phyloP scores from a whole-genome alignment of 2,888 invertebrate genomes.

The Arge pagana region DNA sequence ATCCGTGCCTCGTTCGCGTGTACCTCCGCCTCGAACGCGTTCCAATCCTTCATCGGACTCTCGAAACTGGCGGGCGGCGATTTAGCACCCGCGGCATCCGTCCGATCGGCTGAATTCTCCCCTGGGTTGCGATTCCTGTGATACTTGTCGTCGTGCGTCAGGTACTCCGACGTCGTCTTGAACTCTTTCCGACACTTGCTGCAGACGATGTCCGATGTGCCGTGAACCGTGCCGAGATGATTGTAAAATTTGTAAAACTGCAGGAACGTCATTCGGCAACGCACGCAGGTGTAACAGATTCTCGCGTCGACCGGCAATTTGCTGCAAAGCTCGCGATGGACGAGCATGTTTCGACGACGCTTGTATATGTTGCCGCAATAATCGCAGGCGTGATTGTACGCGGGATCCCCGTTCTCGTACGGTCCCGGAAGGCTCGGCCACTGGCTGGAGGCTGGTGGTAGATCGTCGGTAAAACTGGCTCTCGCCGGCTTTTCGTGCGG shows the following conservation, averaged over 20 bases:
- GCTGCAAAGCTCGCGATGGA: slow-evolving; percentile 46
- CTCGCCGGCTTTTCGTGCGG: slow-evolving; percentile 7
- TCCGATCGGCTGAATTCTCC: too few species aligned
- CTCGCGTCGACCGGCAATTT: slow-evolving; percentile 39
- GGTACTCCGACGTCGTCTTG: slow-evolving; percentile 60
- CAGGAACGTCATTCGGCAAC: slow-evolving; percentile 51
- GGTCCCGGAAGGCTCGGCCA: slow-evolving; percentile 34
- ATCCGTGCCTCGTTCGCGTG: slow-evolving; percentile 18
- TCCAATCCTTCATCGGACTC: slow-evolving; percentile 28
- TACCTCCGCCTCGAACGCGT: slow-evolving; percentile 31
- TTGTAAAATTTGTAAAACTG: slow-evolving; percentile 49
- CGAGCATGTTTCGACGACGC: slow-evolving; percentile 48
- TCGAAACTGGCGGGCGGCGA: slow-evolving; percentile 11
- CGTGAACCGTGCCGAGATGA: slow-evolving; percentile 44
- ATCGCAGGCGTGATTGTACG: slow-evolving; percentile 48
- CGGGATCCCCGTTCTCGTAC: slow-evolving; percentile 51
- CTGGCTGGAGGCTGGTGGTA: background rate
- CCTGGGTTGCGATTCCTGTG: too few species aligned
- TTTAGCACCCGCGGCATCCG: background rate
- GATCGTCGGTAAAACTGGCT: background rate
- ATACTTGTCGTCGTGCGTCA: slow-evolving; percentile 55
- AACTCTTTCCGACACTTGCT: slow-evolving; percentile 61
- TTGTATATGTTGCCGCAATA: slow-evolving; percentile 56
- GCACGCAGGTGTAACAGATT: slow-evolving; percentile 46
- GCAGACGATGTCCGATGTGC: slow-evolving; percentile 57